These are phyloP conservation scores for Pelosia muscerda DNA, from an alignment of 2,888 invertebrate species.

Conservation along the genomic window DNA sequence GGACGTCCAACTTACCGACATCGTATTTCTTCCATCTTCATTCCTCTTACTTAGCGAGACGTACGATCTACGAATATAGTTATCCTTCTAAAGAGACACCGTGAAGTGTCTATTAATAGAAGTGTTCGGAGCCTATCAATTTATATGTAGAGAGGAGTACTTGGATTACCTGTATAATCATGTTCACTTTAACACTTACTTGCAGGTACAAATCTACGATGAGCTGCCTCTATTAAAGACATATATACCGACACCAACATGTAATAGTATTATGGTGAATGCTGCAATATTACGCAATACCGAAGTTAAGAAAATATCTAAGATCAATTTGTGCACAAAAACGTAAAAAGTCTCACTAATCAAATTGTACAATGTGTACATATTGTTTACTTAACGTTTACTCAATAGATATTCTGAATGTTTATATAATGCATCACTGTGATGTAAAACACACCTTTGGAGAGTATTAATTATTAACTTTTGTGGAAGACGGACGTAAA, in stretches of 20 bases:
- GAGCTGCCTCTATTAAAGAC: neutral
- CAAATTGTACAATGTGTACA: neutral
- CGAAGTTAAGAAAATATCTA: neutral
- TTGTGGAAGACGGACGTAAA: too few species aligned
- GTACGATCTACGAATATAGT: constrained; percentile 23
- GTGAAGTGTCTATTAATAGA: constrained; percentile 36
- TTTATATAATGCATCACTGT: constrained; percentile 5
- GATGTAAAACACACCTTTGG: neutral
- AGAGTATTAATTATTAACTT: too few species aligned
- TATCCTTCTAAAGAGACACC: constrained; percentile 32
- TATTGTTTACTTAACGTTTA: neutral
- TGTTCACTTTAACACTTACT: neutral
- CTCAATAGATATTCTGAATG: neutral
- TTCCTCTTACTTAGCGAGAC: constrained; percentile 38
- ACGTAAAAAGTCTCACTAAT: neutral
- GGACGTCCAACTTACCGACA: constrained; percentile 36
- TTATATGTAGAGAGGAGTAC: neutral
- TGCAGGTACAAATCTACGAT: neutral
- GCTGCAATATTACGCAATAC: neutral
- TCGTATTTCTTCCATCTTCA: constrained; percentile 44
- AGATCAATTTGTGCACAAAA: neutral
- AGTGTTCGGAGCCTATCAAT: constrained; percentile 16
- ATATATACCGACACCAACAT: neutral
- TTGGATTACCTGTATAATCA: neutral
- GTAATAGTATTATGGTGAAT: neutral